Evolutionary conservation across 2,888 invertebrate genomes (phyloP).

Genomic region (Leptinotarsa peninsularis): DNA sequence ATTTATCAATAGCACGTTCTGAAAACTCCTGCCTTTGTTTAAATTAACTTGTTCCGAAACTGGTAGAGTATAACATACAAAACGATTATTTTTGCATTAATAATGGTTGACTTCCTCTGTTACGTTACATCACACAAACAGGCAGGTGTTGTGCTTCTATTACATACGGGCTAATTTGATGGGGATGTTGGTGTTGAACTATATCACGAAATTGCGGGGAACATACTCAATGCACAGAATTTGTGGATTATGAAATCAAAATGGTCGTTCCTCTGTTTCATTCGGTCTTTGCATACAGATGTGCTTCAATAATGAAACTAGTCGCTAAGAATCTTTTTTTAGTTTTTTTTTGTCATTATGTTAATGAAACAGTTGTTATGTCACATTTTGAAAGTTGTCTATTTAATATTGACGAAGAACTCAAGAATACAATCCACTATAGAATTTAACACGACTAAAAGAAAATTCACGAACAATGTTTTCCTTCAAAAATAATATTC

Average conservation of each 20-base stretch:
- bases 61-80: neutral
- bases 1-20: neutral
- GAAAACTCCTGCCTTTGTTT: neutral
- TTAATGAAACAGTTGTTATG: too few relatives aligned
- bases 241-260: neutral
- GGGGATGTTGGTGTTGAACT: constrained; percentile 1
- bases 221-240: neutral
- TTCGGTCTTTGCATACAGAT: too few relatives aligned
- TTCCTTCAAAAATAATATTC: too few relatives aligned
- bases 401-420: too few relatives aligned
- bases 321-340: too few relatives aligned
- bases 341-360: too few relatives aligned
- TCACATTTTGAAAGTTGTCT: too few relatives aligned
- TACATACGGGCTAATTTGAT: constrained; percentile 30
- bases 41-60: neutral
- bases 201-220: constrained; percentile 4
- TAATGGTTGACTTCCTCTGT: constrained; percentile 8
- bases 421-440: too few relatives aligned
- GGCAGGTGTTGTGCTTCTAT: constrained; percentile 36
- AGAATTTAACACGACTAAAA: too few relatives aligned
- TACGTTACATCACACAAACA: constrained; percentile 25
- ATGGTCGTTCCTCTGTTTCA: neutral
- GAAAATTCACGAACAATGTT: too few relatives aligned
- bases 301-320: too few relatives aligned
- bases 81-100: neutral